A percentile compares a stretch with the other conserved stretches of the same genome.
phyloP scores from a whole-genome alignment of 2,797 vertebrate species.

The Cuniculus paca region DNA sequence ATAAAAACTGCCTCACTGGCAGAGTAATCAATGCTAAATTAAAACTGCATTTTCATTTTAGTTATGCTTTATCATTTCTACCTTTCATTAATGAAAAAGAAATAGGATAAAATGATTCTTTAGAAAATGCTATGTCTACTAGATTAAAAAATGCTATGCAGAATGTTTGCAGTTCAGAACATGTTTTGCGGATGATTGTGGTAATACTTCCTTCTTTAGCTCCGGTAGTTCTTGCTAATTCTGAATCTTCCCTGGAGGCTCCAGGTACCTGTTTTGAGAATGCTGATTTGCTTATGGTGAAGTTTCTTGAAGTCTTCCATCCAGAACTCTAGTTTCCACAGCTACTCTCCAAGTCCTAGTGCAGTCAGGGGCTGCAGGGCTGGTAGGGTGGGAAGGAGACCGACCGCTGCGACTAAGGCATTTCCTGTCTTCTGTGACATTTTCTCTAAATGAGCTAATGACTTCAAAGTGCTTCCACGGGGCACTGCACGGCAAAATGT shows the following conservation, averaged over 20 bases:
- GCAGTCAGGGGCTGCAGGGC: background rate
- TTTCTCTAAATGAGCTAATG: background rate
- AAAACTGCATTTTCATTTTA: constrained; percentile 19
- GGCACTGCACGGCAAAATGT: background rate
- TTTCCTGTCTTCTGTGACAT: background rate
- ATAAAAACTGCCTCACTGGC: background rate
- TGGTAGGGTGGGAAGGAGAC: background rate
- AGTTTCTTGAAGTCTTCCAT: background rate
- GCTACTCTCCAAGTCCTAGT: background rate
- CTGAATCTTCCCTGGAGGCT: too few relatives aligned
- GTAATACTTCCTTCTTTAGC: background rate
- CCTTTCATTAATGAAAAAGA: background rate
- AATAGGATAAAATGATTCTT: background rate
- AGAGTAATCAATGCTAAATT: background rate
- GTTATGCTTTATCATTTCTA: background rate
- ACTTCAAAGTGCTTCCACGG: background rate
- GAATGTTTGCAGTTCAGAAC: background rate
- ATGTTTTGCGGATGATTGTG: background rate
- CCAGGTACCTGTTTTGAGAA: background rate
- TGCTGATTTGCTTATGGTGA: background rate
- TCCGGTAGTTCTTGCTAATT: background rate
- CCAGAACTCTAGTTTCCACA: background rate
- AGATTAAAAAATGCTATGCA: background rate
- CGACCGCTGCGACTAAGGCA: background rate
- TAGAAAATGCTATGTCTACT: background rate